These are phyloP conservation scores for Strigamia transsilvanica DNA, from an alignment of 2,888 invertebrate genomes.

Conservation along the genomic window DNA sequence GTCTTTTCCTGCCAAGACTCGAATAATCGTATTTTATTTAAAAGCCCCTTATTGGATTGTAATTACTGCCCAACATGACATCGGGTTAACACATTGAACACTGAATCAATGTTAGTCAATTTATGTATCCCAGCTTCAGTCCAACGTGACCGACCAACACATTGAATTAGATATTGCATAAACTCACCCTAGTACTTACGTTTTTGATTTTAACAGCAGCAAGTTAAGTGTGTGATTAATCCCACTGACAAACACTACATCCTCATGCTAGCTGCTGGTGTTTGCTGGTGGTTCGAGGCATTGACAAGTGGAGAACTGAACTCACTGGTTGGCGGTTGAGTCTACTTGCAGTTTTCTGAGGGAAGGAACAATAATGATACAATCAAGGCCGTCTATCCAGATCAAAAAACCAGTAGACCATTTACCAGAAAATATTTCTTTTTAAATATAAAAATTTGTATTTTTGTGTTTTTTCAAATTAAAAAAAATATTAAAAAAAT, in stretches of 20 bases:
- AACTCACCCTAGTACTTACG: not conserved
- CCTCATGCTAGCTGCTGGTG: not conserved
- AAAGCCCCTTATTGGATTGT: not conserved
- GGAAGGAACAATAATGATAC: not conserved
- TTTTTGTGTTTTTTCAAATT: too few species aligned
- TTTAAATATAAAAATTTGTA: too few species aligned
- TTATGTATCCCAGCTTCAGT: not conserved
- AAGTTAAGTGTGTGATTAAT: not conserved
- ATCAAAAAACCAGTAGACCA: not conserved
- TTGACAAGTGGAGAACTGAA: conserved; percentile 10
- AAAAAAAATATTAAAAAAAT: not conserved
- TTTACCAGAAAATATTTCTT: not conserved
- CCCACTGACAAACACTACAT: conserved; percentile 6
- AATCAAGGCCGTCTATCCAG: conserved; percentile 20
- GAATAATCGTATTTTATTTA: too few species aligned
- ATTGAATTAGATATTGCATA: not conserved
- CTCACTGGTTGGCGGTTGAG: not conserved
- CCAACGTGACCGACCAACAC: not conserved
- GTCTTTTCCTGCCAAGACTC: too few species aligned
- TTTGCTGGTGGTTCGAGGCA: not conserved
- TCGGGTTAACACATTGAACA: not conserved
- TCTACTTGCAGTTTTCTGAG: not conserved
- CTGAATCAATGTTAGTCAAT: not conserved
- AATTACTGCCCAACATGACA: not conserved
- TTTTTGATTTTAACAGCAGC: not conserved